These are phyloP conservation scores for Centruroides sculpturatus DNA, from an alignment of 1,140 invertebrate genomes.

Conservation along the genomic window DNA sequence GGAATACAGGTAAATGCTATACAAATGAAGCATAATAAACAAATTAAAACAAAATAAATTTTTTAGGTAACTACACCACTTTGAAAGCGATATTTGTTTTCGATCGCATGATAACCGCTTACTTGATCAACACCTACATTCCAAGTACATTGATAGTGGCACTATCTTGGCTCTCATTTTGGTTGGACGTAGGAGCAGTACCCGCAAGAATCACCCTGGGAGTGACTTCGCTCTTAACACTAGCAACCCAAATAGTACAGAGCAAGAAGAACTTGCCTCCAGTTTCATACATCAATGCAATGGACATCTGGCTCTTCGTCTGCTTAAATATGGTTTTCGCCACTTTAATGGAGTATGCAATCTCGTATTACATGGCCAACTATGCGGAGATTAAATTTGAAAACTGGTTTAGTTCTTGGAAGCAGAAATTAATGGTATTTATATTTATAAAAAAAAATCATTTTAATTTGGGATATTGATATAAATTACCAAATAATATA, in stretches of 20 bases:
- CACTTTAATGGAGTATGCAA: conserved; percentile 7
- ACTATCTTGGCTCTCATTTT: conserved; percentile 25
- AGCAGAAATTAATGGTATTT: no score
- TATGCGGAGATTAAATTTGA: no score
- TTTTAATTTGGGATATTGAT: no score
- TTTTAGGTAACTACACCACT: neutral
- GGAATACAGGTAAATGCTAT: no score
- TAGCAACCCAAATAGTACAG: conserved; percentile 3
- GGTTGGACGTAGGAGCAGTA: conserved; percentile 29
- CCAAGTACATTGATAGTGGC: conserved; percentile 17
- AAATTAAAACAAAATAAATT: no score
- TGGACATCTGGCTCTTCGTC: conserved; percentile 13
- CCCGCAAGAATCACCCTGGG: conserved; percentile 27
- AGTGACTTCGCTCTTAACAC: conserved; percentile 7
- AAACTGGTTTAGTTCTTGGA: no score
- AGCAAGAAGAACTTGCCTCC: conserved; percentile 4
- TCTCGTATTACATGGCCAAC: neutral
- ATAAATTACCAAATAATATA: no score
- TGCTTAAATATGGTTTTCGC: conserved; percentile 10
- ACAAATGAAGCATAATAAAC: no score
- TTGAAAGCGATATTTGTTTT: conserved; percentile 13
- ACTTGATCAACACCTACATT: conserved; percentile 17
- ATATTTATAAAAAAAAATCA: no score
- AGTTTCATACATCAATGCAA: conserved; percentile 7
- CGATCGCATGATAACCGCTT: conserved; percentile 11